phyloP scores from a whole-genome alignment of 1,140 invertebrate genomes.

The Euura saliciscinereae region DNA sequence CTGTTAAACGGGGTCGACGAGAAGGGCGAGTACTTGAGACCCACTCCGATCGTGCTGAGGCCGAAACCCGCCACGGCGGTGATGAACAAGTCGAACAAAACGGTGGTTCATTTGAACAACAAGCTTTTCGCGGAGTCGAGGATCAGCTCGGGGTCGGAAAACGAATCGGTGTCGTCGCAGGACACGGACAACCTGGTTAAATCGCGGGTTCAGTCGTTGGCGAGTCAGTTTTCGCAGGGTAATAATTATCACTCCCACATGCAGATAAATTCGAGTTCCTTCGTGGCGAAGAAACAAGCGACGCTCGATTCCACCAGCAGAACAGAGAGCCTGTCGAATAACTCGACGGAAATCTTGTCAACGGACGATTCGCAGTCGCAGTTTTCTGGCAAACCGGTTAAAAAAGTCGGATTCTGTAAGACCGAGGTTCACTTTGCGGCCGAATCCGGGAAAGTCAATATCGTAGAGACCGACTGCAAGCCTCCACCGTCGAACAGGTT shows the following conservation, averaged over 20 bases:
- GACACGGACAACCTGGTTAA: constrained; percentile 12
- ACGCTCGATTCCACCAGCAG: too few species aligned
- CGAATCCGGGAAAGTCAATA: constrained; percentile 82
- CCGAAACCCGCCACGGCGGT: background rate
- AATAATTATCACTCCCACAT: too few species aligned
- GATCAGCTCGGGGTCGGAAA: background rate
- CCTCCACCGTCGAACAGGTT: constrained; percentile 82
- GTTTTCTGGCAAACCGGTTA: constrained; percentile 39
- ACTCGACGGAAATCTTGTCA: background rate
- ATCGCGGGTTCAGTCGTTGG: too few species aligned
- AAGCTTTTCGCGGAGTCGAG: constrained; percentile 9
- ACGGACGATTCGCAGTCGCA: background rate
- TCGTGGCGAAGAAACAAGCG: too few species aligned
- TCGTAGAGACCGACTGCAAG: constrained; percentile 85
- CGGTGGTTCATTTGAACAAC: constrained; percentile 35
- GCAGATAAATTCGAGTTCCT: too few species aligned
- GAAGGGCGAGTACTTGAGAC: background rate
- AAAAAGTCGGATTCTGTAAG: constrained; percentile 84
- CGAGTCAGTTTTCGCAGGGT: too few species aligned
- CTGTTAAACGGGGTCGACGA: background rate
- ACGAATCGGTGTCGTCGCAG: constrained; percentile 32
- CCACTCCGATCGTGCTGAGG: background rate
- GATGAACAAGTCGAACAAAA: constrained; percentile 27
- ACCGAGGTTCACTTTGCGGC: constrained; percentile 85
- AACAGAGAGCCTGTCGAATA: too few species aligned